Conservation (phyloP, 2,888 invertebrate genomes). For the Heliothis peltigera region DNA sequence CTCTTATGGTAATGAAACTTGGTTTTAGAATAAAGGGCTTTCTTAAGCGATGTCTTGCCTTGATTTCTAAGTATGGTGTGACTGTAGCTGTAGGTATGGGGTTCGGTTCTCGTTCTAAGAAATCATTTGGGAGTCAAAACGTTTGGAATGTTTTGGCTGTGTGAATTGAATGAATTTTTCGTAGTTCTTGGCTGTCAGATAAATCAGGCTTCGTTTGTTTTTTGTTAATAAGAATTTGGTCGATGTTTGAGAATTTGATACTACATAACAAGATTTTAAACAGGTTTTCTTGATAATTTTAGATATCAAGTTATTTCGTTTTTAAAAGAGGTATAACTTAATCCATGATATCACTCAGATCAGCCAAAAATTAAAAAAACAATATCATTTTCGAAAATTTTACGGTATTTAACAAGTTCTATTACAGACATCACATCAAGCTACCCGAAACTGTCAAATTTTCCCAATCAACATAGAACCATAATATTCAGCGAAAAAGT, state of each 20-base stretch:
- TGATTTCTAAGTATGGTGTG: constrained; percentile 35
- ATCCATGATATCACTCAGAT: too few species aligned
- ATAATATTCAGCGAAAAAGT: too few species aligned
- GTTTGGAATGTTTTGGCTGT: constrained; percentile 25
- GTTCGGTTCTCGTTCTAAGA: constrained; percentile 43
- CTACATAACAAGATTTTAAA: constrained; percentile 4
- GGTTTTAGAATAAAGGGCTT: constrained; percentile 63
- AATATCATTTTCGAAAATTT: too few species aligned
- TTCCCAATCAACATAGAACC: too few species aligned
- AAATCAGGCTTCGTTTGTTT: constrained; percentile 22
- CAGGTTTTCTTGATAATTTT: neutral
- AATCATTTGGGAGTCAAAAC: constrained; percentile 39
- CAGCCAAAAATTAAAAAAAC: too few species aligned
- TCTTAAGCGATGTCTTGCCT: constrained; percentile 35
- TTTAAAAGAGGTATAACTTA: too few species aligned
- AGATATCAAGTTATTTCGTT: constrained; percentile 1
- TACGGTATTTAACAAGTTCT: too few species aligned
- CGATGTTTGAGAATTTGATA: neutral
- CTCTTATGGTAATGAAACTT: constrained; percentile 63
- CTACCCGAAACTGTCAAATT: too few species aligned
- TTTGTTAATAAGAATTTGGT: constrained; percentile 32
- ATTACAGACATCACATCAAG: too few species aligned
- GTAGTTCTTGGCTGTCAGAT: constrained; percentile 4
- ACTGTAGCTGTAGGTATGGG: constrained; percentile 21
- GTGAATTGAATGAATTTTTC: constrained; percentile 37